Evolutionary conservation across 1,140 invertebrate species (phyloP), one percentile per base, ranked within the genome.

Genomic region (Heliconius congener): DNA sequence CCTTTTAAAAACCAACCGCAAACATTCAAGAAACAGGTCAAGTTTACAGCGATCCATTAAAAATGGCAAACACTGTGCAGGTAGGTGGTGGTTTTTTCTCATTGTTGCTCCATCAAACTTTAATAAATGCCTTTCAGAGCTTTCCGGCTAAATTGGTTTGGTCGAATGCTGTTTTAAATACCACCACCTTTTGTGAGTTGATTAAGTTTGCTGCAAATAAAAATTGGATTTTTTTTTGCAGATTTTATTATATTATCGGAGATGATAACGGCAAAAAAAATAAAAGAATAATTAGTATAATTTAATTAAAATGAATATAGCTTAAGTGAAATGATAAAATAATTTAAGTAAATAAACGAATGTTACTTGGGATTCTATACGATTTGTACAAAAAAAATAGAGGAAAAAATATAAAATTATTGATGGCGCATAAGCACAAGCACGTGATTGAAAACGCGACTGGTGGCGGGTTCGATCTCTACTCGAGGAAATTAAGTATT

Each of bases 101-200:
- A 73, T 78, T 60, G 77, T 78, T 73, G 50, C 55, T 73, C 57
- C 74, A 80, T 75, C 74, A 73, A 74, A 55, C 30, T 57, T 60
- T 80, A 80, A 80, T 73, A 76, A 71, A 74, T 55, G 71, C 30
- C 50, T 80, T 76, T 80, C 50, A 71, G 52, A 75, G 57, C 46
- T 80, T 80, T 76, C 27, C 34, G 30, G n/a, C 8, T 46, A 80
- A 80, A 80, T 80, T 80, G 77, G 75, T 77, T 77, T 81, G 55
- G 52, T 71, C 52, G 39, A 39, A 66, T 78, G 72, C 70, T 71
- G 50, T 73, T 52, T 78, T 73, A 55, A 78, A 78, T 78, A 60
- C 60, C 60, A 23, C 18, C 6, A 30, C 23, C 60, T 66, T 66
- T 66, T 66, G 60, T 66, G 11, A 66, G 60, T 66, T 66, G 60